A percentile compares a stretch with the other conserved stretches of the same genome.
Conservation (phyloP, 1,140 invertebrate genomes). For the Sycophila sp. region DNA sequence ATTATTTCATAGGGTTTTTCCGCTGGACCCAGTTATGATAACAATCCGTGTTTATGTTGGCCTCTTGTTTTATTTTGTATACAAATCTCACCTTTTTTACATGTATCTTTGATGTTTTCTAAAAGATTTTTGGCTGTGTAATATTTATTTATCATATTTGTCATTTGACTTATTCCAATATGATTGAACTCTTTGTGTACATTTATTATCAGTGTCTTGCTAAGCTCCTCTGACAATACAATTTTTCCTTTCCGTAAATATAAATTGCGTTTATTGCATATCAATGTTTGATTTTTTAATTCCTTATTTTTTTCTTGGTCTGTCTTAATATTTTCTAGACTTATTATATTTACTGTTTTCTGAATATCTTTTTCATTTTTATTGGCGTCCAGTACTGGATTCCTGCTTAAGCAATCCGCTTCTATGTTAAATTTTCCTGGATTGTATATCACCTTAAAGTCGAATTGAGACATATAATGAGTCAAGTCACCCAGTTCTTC, state of each 20-base stretch:
- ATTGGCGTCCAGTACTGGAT: background rate
- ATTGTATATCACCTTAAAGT: background rate
- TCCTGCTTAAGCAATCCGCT: background rate
- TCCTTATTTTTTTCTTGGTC: background rate
- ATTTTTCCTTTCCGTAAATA: background rate
- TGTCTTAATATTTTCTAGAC: background rate
- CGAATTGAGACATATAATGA: background rate
- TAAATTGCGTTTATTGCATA: background rate
- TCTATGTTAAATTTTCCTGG: background rate
- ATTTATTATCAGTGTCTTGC: conserved; percentile 31
- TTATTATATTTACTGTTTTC: background rate
- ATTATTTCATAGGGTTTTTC: conserved; percentile 53
- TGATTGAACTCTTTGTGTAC: background rate
- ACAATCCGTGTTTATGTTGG: conserved; percentile 32
- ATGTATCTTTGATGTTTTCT: conserved; percentile 27
- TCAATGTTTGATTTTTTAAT: background rate
- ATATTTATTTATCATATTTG: conserved; percentile 25
- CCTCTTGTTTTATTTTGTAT: conserved; percentile 42
- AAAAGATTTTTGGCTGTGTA: conserved; percentile 28
- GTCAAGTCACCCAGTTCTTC: background rate
- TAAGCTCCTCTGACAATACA: background rate
- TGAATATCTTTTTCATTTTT: background rate
- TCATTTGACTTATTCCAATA: conserved; percentile 21
- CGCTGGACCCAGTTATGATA: conserved; percentile 43
- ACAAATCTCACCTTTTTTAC: conserved; percentile 30